Evolutionary conservation across 2,888 invertebrate species (phyloP).

Genomic region (Pimpla rufipes): DNA sequence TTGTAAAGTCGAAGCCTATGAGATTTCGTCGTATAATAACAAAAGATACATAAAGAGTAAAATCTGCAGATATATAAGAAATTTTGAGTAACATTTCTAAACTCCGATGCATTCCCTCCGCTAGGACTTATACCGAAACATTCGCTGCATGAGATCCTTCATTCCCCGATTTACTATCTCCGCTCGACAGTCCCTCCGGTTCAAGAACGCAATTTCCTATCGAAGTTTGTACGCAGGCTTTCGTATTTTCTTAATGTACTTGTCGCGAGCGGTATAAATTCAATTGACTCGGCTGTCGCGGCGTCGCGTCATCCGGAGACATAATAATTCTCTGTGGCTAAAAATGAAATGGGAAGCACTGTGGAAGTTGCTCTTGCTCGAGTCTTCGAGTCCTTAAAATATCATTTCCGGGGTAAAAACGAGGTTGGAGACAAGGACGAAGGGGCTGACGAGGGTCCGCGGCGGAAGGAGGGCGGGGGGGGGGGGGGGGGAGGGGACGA

Average conservation of each 20-base stretch:
- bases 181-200: not conserved
- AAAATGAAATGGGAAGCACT: conserved; percentile 59
- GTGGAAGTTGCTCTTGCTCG: conserved; percentile 27
- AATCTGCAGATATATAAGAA: too few relatives aligned
- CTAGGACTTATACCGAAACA: too few relatives aligned
- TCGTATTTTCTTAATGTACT: conserved; percentile 7
- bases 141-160: too few relatives aligned
- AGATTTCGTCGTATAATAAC: too few relatives aligned
- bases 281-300: conserved; percentile 34
- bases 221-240: not conserved
- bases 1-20: too few relatives aligned
- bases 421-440: conserved; percentile 37
- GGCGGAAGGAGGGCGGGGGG: not conserved
- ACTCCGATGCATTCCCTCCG: too few relatives aligned
- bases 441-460: conserved; percentile 11
- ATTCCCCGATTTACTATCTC: not conserved
- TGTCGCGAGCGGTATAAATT: conserved; percentile 55
- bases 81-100: too few relatives aligned
- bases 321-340: conserved; percentile 63
- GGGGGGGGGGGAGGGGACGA: conserved; percentile 18
- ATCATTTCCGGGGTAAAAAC: conserved; percentile 64
- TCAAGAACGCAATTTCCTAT: not conserved
- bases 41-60: too few relatives aligned
- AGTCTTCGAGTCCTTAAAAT: conserved; percentile 63
- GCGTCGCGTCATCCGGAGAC: conserved; percentile 47